Base-by-base conservation (phyloP, 2,888 invertebrate species). In the Heteromyza rotundicornis region DNA sequence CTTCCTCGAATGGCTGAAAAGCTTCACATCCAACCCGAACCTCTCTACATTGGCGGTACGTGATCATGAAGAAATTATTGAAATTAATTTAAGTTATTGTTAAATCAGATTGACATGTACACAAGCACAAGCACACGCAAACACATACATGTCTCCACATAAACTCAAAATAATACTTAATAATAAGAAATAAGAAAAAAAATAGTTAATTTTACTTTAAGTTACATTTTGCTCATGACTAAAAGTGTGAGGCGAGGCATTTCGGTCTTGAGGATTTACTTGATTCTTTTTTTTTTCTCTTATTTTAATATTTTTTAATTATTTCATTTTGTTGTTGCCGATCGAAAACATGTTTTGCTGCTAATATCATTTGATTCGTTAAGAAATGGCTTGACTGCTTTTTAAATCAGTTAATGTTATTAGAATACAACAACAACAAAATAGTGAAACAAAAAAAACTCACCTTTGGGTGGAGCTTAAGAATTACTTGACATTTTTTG, bases 1-100 rank as follows among this genome's bases (percentile, higher is more conserved):
- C n/a, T n/a, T n/a, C n/a, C n/a, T n/a, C n/a, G n/a, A n/a, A n/a
- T n/a, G n/a, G n/a, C n/a, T n/a, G n/a, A n/a, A n/a, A n/a, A n/a
- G n/a, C n/a, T n/a, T n/a, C n/a, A n/a, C n/a, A n/a, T n/a, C n/a
- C n/a, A n/a, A n/a, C n/a, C n/a, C n/a, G n/a, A n/a, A 47, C 47
- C 47, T 5, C 47, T 19, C 17, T 20, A n/a, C n/a, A 12, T 7
- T 20, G 10, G 40, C 40, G 17, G 47, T 47, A 47, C 47, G 47
- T 47, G 47, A 47, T 17, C 19, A 47, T 47, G 47, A 47, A 47
- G 20, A 20, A 47, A 47, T 47, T 19, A 49, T 17, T 47, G 35
- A 22, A 44, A 44, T 23, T 12, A 27, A 57, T 57, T 20, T 47
- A 53, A 62, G 47, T 57, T 54, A 54, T 32, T 20, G 36, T 54